Base-by-base conservation (phyloP, 2,797 vertebrate genomes). In the Parambassis ranga region DNA sequence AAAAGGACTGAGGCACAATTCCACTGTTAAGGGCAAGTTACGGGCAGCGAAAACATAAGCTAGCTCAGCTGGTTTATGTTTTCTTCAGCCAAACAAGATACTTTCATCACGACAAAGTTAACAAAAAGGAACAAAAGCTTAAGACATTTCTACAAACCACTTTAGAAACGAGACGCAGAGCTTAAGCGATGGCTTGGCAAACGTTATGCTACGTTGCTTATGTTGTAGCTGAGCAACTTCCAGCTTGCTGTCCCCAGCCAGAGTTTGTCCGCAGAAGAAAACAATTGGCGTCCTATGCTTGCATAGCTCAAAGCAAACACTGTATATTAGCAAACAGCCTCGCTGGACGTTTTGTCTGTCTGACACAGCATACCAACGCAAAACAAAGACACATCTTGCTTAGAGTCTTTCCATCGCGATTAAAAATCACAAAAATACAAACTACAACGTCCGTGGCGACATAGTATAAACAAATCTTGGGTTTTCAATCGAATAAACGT, bases 261-360 rank as follows among this genome's bases (percentile, higher is more conserved):
- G 65, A 76, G 76, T 81, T 81, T 42, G 65, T 75, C 70, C 53
- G 58, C 63, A 80, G 76, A 64, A 75, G 47, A 81, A 84, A 87
- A 89, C 85, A 87, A 88, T 86, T 23, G 61, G 27, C 56, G 78
- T 84, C 76, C 82, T 82, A 16, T 79, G 71, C 67, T 68, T 24
- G 46, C 18, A 55, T 31, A 58, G 80, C 82, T 87, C 75, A 82
- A 56, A 84, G 83, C 82, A 82, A 81, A 85, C 71, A 80, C 65
- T 56, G 46, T 59, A 77, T 73, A 53, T 84, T 87, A 89, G 87
- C 89, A 58, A 76, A 85, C 65, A 82, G 66, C 74, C 59, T 63
- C 67, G 61, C 49, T 67, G 43, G 53, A 76, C 61, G 74, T 60
- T 73, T 79, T 64, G 62, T 79, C 67, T 61, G 65, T 49, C 59